phyloP scores from a whole-genome alignment of 2,888 invertebrate genomes.

The Willowsia nigromaculata region DNA sequence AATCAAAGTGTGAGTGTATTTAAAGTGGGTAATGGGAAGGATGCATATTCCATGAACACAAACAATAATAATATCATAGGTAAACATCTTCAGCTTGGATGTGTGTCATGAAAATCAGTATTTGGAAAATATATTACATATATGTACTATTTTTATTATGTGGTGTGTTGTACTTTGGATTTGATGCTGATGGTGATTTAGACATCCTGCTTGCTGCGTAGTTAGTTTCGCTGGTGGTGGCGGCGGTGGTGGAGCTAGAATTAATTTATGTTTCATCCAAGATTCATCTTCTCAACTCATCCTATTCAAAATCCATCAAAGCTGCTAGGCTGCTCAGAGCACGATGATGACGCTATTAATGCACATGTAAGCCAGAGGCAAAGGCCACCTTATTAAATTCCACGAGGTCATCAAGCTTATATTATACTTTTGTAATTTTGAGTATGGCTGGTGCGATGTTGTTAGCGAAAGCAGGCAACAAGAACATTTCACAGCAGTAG shows the following conservation, averaged over 20 bases:
- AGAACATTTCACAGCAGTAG: slow-evolving; percentile 6
- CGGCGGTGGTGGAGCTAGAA: slow-evolving; percentile 10
- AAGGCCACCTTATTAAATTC: slow-evolving; percentile 61
- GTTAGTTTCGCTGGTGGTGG: background rate
- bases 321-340: background rate
- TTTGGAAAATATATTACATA: background rate
- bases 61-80: background rate
- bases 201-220: slow-evolving; percentile 63
- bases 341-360: slow-evolving; percentile 44
- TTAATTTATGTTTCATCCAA: slow-evolving; percentile 57
- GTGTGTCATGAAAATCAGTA: background rate
- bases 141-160: slow-evolving; percentile 3
- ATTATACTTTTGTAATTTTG: background rate
- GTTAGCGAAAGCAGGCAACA: background rate
- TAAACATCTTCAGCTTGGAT: slow-evolving; percentile 14
- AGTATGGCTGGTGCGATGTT: background rate
- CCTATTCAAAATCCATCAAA: slow-evolving; percentile 11
- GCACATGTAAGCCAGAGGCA: slow-evolving; percentile 55
- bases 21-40: slow-evolving; percentile 6
- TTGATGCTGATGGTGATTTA: slow-evolving; percentile 42
- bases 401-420: slow-evolving; percentile 60
- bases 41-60: slow-evolving; percentile 14
- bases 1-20: background rate
- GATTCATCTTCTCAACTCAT: slow-evolving; percentile 14
- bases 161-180: background rate